Base-by-base conservation (phyloP, 2,888 invertebrate species). In the Athalia cordata region DNA sequence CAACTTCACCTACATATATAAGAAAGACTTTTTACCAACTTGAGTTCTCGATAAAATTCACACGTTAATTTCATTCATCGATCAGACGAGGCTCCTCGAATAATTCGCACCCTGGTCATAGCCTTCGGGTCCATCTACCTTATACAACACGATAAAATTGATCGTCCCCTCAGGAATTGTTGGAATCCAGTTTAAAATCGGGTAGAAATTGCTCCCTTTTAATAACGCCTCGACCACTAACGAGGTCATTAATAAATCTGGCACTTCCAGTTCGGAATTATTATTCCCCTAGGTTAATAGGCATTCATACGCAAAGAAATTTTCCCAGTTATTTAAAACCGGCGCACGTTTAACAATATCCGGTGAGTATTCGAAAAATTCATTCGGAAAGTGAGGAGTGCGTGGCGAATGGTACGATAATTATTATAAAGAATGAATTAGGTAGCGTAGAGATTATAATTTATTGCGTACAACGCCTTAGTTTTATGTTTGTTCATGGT, bases 111-210 rank as follows among this genome's bases (percentile, higher is more conserved):
- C 13, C 29, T 72, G 59, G 72, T 72, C 72, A 45, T 72, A 47
- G 72, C 72, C 59, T 45, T 57, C 47, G 52, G 59, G 52, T 59
- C 45, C 47, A 7, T 6, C n/a, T 45, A 59, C 72, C 57, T 72
- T 72, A 45, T 47, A 43, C 29, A 9, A 47, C 5, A 57, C 52
- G 72, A 72, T 72, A 8, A 52, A 75, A 75, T 75, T 75, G 62
- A 75, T 64, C 59, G 50, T 7, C 43, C 49, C 15, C 61, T 78
- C 9, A 61, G 79, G 79, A 77, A 82, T 81, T 81, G 81, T 81
- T 66, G 83, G 81, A 82, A 82, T 83, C 79, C 81, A 79, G 81
- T 81, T 83, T 81, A 81, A 82, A 81, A 82, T 84, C 79, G 80
- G 80, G 79, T 79, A 78, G 78, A 77, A 83, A 83, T 82, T 80